Percentiles rank a stretch among this genome's conserved stretches.
Evolutionary conservation across 2,797 vertebrate species (phyloP).

Genomic region (Coccyzus lansbergi): DNA sequence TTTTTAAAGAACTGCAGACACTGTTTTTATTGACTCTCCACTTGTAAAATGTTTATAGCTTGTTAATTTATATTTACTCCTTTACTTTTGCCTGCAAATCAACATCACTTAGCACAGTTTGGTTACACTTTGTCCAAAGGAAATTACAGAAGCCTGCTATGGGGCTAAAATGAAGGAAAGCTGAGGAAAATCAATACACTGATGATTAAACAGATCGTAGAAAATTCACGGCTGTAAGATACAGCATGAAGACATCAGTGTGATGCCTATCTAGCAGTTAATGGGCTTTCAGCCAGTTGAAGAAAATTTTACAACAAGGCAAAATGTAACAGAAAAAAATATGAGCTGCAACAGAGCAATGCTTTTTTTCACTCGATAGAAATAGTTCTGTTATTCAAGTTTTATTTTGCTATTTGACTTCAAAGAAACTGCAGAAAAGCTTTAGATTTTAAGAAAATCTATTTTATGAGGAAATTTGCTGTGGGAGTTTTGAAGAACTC

Average conservation of each 20-base stretch:
- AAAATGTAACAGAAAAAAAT: slow-evolving; percentile 74
- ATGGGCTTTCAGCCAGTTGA: slow-evolving; percentile 80
- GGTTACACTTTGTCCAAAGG: slow-evolving; percentile 88
- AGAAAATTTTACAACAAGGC: slow-evolving; percentile 77
- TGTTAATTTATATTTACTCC: slow-evolving; percentile 90
- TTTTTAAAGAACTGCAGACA: slow-evolving; percentile 81
- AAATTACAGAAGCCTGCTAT: slow-evolving; percentile 87
- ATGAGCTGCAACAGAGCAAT: slow-evolving; percentile 53
- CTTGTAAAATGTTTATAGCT: slow-evolving; percentile 88
- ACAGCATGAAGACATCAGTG: slow-evolving; percentile 85
- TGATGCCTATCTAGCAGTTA: slow-evolving; percentile 82
- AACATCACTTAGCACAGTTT: slow-evolving; percentile 90
- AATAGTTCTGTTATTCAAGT: slow-evolving; percentile 26
- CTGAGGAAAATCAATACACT: slow-evolving; percentile 88
- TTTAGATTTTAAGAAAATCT: slow-evolving; percentile 40
- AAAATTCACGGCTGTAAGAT: slow-evolving; percentile 90
- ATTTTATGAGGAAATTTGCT: slow-evolving; percentile 43
- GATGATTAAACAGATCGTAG: slow-evolving; percentile 93
- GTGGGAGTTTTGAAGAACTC: slow-evolving; percentile 58
- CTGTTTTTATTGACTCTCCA: slow-evolving; percentile 89
- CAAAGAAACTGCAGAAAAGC: not conserved
- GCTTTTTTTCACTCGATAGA: not conserved
- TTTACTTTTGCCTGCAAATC: slow-evolving; percentile 89
- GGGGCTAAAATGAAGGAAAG: slow-evolving; percentile 88
- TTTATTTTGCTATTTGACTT: slow-evolving; percentile 61